Percentiles rank a stretch among this genome's conserved stretches.
These are phyloP conservation scores for Polietes domitor DNA, from an alignment of 2,888 invertebrate genomes.

Conservation along the genomic window DNA sequence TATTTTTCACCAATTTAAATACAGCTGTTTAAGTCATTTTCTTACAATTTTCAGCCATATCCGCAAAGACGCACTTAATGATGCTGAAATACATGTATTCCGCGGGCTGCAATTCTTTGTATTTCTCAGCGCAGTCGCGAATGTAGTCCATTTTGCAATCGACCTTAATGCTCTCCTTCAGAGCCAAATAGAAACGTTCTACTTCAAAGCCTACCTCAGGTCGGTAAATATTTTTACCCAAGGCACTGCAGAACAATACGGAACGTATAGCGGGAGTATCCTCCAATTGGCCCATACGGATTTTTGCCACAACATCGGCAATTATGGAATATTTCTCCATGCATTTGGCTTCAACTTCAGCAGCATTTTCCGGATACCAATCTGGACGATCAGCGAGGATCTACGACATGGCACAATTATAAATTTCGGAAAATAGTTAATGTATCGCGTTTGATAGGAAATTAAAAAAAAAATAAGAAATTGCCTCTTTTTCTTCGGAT, in stretches of 20 bases:
- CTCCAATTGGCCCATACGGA: neutral
- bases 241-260: neutral
- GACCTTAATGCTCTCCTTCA: neutral
- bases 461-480: too few species aligned
- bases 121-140: neutral
- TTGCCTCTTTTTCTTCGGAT: too few species aligned
- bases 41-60: too few species aligned
- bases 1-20: too few species aligned
- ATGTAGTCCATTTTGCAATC: neutral
- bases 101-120: neutral
- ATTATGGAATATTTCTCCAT: neutral
- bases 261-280: neutral
- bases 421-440: neutral
- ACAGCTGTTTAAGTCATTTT: too few species aligned
- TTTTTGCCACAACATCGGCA: neutral
- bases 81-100: neutral
- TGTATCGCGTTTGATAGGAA: too few species aligned
- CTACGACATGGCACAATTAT: neutral
- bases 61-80: neutral
- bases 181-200: neutral
- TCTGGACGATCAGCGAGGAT: neutral
- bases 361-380: neutral
- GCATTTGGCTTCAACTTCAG: neutral
- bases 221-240: neutral
- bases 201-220: neutral